These are phyloP conservation scores for Drosophila incognita DNA, from an alignment of 2,888 invertebrate species.

Conservation along the genomic window DNA sequence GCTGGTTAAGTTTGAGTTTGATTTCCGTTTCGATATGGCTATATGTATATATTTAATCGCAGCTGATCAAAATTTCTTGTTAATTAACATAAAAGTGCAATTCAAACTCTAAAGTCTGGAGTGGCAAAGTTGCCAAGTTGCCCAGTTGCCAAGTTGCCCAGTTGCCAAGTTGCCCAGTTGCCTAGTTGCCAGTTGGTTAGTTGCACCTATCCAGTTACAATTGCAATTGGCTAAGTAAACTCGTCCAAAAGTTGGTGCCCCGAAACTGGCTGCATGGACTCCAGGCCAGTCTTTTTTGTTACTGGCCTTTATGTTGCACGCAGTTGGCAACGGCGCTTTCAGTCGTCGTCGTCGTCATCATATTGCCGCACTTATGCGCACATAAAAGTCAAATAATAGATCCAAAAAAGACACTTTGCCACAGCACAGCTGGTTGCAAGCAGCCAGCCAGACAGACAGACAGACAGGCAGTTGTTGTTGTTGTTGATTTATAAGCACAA, in stretches of 20 bases:
- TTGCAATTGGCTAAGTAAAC: slow-evolving; percentile 44
- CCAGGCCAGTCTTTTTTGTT: slow-evolving; percentile 24
- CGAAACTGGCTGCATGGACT: slow-evolving; percentile 41
- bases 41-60: slow-evolving; percentile 65
- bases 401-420: slow-evolving; percentile 78
- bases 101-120: slow-evolving; percentile 26
- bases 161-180: slow-evolving; percentile 22
- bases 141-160: slow-evolving; percentile 12
- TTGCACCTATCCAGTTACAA: slow-evolving; percentile 31
- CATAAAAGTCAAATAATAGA: slow-evolving; percentile 82
- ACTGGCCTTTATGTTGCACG: slow-evolving; percentile 11
- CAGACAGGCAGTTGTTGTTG: slow-evolving; percentile 31
- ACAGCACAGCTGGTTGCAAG: slow-evolving; percentile 63
- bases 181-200: slow-evolving; percentile 17
- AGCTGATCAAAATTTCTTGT: slow-evolving; percentile 72
- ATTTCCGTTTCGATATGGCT: slow-evolving; percentile 5
- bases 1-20: background rate
- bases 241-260: slow-evolving; percentile 38
- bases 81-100: slow-evolving; percentile 78
- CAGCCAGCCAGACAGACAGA: slow-evolving; percentile 23
- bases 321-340: slow-evolving; percentile 46
- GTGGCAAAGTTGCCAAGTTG: slow-evolving; percentile 33
- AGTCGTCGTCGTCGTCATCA: slow-evolving; percentile 65
- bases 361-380: slow-evolving; percentile 81
- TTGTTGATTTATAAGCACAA: slow-evolving; percentile 63